phyloP scores from a whole-genome alignment of 2,113 vertebrate species.

The Mobula birostris region DNA sequence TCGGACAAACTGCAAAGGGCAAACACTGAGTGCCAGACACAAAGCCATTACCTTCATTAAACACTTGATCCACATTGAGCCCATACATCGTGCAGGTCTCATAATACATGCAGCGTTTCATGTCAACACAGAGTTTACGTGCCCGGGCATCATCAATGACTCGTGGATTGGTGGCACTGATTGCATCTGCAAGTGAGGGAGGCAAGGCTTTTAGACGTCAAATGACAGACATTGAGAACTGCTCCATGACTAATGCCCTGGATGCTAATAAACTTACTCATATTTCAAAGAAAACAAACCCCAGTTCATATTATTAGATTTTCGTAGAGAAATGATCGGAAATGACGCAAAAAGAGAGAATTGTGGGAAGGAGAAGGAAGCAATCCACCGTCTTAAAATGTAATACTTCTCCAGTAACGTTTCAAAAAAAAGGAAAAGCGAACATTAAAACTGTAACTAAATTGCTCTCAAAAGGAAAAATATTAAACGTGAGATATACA shows the following conservation, averaged over 20 bases:
- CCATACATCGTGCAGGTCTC: conserved; percentile 95
- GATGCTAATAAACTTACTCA: neutral
- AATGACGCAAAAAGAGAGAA: no score
- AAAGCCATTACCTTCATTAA: conserved; percentile 70
- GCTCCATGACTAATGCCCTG: neutral
- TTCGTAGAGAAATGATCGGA: no score
- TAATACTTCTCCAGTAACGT: no score
- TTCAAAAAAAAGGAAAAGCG: no score
- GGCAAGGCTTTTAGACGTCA: neutral
- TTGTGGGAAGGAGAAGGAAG: no score
- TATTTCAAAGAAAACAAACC: no score
- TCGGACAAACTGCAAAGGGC: neutral
- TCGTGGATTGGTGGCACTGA: conserved; percentile 77
- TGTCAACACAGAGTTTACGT: conserved; percentile 71
- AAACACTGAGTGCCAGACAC: neutral
- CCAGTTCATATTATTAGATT: no score
- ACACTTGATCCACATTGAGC: conserved; percentile 87
- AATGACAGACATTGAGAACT: neutral
- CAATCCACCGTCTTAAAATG: no score
- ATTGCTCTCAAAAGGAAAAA: no score
- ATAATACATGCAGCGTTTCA: conserved; percentile 79
- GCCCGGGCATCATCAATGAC: conserved; percentile 81
- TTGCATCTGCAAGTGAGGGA: conserved; percentile 67
- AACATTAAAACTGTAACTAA: no score
- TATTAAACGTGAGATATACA: no score